A percentile compares a stretch with the other conserved stretches of the same genome.
Conservation (phyloP, 1,140 invertebrate species). For the Zelostemma sp. region DNA sequence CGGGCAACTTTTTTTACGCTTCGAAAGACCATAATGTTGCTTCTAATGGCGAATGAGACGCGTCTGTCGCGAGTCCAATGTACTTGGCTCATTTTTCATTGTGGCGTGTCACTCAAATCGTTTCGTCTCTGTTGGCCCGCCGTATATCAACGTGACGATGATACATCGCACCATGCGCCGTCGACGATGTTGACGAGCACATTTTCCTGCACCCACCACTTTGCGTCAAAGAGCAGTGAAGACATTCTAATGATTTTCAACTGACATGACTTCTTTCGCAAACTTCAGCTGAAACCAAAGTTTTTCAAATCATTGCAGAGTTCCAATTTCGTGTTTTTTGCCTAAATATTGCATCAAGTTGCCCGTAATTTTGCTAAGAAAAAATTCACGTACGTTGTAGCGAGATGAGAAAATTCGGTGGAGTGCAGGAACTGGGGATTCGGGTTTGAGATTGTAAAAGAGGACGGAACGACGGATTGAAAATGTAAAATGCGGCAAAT, state of each 20-base stretch:
- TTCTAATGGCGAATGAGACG: conserved; percentile 2
- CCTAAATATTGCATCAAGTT: too few species aligned
- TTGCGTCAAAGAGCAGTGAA: not conserved
- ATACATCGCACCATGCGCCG: conserved; percentile 30
- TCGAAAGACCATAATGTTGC: not conserved
- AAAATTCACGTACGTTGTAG: not conserved
- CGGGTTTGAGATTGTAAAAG: too few species aligned
- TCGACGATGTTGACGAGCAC: conserved; percentile 1
- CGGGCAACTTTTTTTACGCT: not conserved
- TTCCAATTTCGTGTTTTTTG: too few species aligned
- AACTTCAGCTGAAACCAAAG: too few species aligned
- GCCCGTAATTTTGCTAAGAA: too few species aligned
- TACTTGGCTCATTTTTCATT: conserved; percentile 44
- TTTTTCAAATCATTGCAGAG: too few species aligned
- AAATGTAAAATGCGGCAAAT: conserved; percentile 1
- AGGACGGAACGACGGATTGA: not conserved
- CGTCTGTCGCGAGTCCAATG: conserved; percentile 19
- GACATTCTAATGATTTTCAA: not conserved
- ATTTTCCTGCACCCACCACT: not conserved
- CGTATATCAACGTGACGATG: conserved; percentile 47
- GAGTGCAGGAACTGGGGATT: too few species aligned
- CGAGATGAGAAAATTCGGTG: too few species aligned
- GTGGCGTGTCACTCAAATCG: conserved; percentile 40
- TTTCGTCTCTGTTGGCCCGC: conserved; percentile 24
- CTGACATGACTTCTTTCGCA: too few species aligned